Percentiles rank a stretch among this genome's conserved stretches.
Conservation (phyloP, 2,888 invertebrate genomes). For the Holacanthella duospinosa region DNA sequence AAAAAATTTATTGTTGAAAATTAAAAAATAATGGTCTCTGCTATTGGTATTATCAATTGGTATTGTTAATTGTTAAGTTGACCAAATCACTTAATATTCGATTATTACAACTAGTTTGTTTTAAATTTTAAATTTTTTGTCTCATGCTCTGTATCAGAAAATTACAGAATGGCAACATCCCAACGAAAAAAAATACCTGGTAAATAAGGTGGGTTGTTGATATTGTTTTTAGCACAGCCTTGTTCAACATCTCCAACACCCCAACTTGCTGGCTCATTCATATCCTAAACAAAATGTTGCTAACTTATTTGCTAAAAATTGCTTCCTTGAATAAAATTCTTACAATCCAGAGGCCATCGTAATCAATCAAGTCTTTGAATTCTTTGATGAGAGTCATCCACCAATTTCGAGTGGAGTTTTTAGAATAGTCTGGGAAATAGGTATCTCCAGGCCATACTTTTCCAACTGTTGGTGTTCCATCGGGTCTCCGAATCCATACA, state of each 20-base stretch:
- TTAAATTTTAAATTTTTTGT: too few relatives aligned
- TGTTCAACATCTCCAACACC: conserved; percentile 49
- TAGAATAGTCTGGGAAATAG: conserved; percentile 35
- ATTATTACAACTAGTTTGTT: too few relatives aligned
- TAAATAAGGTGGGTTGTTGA: conserved; percentile 59
- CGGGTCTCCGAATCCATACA: conserved; percentile 30
- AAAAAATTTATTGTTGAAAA: too few relatives aligned
- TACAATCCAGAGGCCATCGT: conserved; percentile 37
- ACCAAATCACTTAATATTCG: too few relatives aligned
- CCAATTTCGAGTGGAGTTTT: conserved; percentile 26
- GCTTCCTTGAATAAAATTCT: conserved; percentile 3
- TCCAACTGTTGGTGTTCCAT: conserved; percentile 26
- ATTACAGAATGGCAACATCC: too few relatives aligned
- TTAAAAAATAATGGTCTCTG: too few relatives aligned
- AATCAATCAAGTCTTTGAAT: conserved; percentile 28
- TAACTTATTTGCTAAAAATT: not conserved
- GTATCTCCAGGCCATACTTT: conserved; percentile 26
- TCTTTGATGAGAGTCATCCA: conserved; percentile 29
- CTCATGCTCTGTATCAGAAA: too few relatives aligned
- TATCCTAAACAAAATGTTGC: conserved; percentile 50
- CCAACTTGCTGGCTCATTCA: conserved; percentile 83
- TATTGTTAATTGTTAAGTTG: too few relatives aligned
- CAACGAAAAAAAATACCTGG: too few relatives aligned
- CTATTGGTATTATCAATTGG: too few relatives aligned
- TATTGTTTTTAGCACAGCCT: conserved; percentile 48